Conservation (phyloP, 2,113 vertebrate genomes). For the Ranitomeya variabilis region DNA sequence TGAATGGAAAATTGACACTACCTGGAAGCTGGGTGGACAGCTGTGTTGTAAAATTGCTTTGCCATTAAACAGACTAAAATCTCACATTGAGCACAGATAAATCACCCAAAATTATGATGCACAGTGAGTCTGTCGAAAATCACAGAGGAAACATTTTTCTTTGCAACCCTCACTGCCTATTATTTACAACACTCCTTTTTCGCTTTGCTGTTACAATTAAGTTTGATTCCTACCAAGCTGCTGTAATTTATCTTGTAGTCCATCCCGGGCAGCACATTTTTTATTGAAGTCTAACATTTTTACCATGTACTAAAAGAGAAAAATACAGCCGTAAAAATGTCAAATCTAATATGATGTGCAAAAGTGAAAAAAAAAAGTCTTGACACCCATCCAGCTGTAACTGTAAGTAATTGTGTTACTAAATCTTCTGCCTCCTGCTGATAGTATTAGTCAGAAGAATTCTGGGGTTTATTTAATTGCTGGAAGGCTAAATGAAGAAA, state of each 20-base stretch:
- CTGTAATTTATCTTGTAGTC: slow-evolving; percentile 24
- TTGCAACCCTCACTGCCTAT: background rate
- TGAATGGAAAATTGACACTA: background rate
- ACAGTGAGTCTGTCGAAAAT: background rate
- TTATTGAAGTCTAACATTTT: slow-evolving; percentile 42
- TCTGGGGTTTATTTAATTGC: slow-evolving; percentile 8
- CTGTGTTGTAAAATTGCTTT: background rate
- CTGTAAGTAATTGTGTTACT: slow-evolving; percentile 37
- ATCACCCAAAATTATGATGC: background rate
- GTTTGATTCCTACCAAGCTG: slow-evolving; percentile 9
- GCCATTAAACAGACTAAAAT: background rate
- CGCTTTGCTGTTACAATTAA: slow-evolving; percentile 5
- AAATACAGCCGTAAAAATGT: slow-evolving; percentile 33
- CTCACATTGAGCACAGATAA: background rate
- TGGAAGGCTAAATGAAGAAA: background rate
- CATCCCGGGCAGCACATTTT: slow-evolving; percentile 15
- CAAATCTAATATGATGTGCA: slow-evolving; percentile 38
- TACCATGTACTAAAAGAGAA: slow-evolving; percentile 35
- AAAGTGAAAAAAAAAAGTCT: slow-evolving; percentile 2
- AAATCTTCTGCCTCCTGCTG: slow-evolving; percentile 22
- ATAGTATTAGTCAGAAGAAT: slow-evolving; percentile 5
- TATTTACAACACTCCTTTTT: background rate
- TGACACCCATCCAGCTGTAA: slow-evolving; percentile 45
- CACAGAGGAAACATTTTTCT: background rate
- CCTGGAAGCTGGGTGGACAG: background rate